These are phyloP conservation scores for Thunnus thynnus DNA, from an alignment of 2,113 vertebrate species.

Conservation along the genomic window DNA sequence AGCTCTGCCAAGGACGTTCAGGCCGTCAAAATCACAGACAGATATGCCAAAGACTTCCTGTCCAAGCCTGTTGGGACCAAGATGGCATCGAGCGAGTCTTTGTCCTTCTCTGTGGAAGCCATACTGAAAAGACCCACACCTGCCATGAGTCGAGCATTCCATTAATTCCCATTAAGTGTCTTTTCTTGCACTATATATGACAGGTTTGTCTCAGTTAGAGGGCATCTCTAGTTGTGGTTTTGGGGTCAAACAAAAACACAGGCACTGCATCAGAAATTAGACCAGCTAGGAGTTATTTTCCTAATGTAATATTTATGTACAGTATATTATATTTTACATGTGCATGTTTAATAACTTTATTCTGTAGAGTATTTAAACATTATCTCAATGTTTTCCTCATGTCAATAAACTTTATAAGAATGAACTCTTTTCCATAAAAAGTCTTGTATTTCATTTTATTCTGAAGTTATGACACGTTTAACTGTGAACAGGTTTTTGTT, in stretches of 20 bases:
- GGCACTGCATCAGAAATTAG: conserved; percentile 38
- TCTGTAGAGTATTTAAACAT: conserved; percentile 86
- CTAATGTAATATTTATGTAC: conserved; percentile 74
- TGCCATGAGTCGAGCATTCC: conserved; percentile 87
- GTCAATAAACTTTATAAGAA: conserved; percentile 83
- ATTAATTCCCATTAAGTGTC: conserved; percentile 68
- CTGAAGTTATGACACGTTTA: conserved; percentile 34
- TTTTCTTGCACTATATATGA: conserved; percentile 63
- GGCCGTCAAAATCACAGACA: conserved; percentile 85
- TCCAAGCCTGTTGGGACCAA: conserved; percentile 89
- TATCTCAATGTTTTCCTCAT: conserved; percentile 73
- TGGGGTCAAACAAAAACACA: conserved; percentile 24
- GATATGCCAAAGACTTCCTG: conserved; percentile 87
- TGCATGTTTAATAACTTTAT: conserved; percentile 82
- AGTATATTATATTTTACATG: conserved; percentile 74
- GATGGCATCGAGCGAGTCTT: conserved; percentile 86
- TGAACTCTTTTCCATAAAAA: conserved; percentile 62
- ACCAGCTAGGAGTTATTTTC: conserved; percentile 26
- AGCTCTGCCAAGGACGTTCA: conserved; percentile 86
- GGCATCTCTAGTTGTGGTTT: neutral
- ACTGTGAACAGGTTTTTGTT: conserved; percentile 34
- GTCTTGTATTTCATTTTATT: conserved; percentile 53
- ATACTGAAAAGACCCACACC: conserved; percentile 93
- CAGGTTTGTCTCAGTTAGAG: conserved; percentile 31
- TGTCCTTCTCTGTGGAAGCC: conserved; percentile 98